phyloP scores from a whole-genome alignment of 2,113 vertebrate genomes.

The Synodontis membranacea region DNA sequence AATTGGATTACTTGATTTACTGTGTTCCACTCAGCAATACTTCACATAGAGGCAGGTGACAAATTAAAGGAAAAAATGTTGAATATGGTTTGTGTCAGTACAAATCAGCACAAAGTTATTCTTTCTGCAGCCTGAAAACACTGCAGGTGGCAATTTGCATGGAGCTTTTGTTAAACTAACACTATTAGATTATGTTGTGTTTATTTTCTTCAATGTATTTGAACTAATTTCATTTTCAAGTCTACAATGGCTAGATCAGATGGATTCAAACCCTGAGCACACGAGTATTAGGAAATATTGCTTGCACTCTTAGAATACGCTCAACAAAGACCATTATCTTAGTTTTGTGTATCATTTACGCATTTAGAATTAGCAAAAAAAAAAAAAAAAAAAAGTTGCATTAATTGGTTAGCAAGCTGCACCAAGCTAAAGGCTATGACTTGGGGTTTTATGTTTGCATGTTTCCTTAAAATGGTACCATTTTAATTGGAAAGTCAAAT shows the following conservation, averaged over 20 bases:
- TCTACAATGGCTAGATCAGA: not conserved
- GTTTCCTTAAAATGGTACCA: too few species aligned
- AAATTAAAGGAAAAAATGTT: slow-evolving; percentile 4
- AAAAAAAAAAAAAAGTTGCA: too few species aligned
- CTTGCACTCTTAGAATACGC: not conserved
- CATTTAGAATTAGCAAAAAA: not conserved
- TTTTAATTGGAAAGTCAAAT: too few species aligned
- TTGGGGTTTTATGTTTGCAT: not conserved
- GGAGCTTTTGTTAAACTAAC: not conserved
- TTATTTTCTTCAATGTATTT: not conserved
- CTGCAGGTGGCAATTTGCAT: not conserved
- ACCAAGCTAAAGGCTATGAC: not conserved
- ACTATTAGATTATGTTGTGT: not conserved
- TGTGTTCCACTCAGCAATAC: not conserved
- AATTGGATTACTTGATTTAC: slow-evolving; percentile 15
- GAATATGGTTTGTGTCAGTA: not conserved
- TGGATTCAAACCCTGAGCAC: not conserved
- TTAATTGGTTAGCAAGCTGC: not conserved
- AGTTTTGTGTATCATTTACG: not conserved
- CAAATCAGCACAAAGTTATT: not conserved
- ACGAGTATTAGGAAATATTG: not conserved
- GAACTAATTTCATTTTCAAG: not conserved
- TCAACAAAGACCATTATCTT: not conserved
- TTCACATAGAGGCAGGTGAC: not conserved
- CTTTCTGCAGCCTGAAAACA: not conserved